Percentiles rank a stretch among this genome's conserved stretches.
These are phyloP conservation scores for Aphidoletes aphidimyza DNA, from an alignment of 2,888 invertebrate genomes.

Conservation along the genomic window DNA sequence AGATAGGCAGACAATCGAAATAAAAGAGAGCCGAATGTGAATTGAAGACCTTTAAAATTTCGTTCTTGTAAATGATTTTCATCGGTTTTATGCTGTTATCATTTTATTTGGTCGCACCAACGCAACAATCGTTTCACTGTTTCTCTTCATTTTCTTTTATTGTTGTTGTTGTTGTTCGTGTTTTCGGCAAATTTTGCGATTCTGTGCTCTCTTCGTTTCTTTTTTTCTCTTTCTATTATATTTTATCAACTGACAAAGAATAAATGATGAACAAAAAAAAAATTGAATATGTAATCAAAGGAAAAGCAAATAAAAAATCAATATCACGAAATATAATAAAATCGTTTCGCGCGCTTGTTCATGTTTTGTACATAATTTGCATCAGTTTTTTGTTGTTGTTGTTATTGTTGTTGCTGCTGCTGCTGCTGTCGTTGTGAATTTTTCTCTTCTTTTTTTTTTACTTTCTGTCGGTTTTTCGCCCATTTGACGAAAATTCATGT, in stretches of 20 bases:
- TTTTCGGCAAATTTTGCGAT: not conserved
- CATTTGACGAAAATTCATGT: slow-evolving; percentile 1
- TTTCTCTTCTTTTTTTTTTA: not conserved
- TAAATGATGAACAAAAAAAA: not conserved
- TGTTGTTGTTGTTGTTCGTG: not conserved
- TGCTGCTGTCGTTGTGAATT: no score
- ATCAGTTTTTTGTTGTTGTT: no score
- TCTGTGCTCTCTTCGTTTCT: no score
- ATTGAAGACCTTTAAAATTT: not conserved
- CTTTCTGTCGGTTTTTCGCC: not conserved
- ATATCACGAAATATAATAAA: not conserved
- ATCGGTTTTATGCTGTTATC: not conserved
- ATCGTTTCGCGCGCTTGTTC: no score
- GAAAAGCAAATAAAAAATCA: not conserved
- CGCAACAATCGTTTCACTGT: not conserved
- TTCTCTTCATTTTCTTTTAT: not conserved
- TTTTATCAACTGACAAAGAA: no score
- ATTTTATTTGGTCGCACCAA: slow-evolving; percentile 11
- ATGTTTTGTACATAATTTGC: no score
- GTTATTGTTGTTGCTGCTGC: no score
- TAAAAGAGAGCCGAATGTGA: not conserved
- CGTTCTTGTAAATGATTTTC: not conserved
- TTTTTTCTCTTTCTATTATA: no score
- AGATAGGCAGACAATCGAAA: not conserved
- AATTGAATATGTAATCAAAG: not conserved